phyloP scores from a whole-genome alignment of 2,113 vertebrate genomes.

The Orientallactaga bullata region DNA sequence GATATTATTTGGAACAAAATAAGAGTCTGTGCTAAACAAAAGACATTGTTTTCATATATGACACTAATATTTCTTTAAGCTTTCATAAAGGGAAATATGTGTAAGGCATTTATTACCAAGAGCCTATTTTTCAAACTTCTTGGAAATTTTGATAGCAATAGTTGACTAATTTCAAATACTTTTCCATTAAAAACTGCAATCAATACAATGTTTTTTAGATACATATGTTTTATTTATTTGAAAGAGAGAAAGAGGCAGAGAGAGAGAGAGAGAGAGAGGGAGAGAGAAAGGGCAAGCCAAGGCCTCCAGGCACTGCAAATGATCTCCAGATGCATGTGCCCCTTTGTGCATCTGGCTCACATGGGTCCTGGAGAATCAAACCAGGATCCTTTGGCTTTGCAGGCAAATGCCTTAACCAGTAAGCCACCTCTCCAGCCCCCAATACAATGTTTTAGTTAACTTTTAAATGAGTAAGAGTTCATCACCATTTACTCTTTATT shows the following conservation, averaged over 20 bases:
- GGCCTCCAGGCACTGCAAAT: too few relatives aligned
- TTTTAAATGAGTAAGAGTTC: slow-evolving; percentile 1
- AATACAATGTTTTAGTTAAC: neutral
- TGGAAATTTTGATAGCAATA: neutral
- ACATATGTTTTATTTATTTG: too few relatives aligned
- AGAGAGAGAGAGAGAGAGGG: too few relatives aligned
- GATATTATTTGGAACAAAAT: neutral
- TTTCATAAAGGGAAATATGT: neutral
- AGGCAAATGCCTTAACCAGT: too few relatives aligned
- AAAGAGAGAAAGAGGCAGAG: too few relatives aligned
- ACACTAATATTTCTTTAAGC: neutral
- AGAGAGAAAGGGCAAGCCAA: too few relatives aligned
- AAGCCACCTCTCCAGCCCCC: too few relatives aligned
- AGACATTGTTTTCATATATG: neutral
- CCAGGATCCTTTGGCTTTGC: too few relatives aligned
- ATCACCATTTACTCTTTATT: neutral
- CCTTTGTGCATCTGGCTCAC: too few relatives aligned
- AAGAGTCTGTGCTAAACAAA: neutral
- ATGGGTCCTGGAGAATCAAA: too few relatives aligned
- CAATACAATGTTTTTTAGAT: slow-evolving; percentile 6
- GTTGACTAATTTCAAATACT: neutral
- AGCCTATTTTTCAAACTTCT: neutral
- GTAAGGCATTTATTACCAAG: neutral
- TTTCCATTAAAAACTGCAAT: neutral
- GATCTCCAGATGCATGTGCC: too few relatives aligned